Conservation (phyloP, 2,113 vertebrate species). For the Crotophaga sulcirostris region DNA sequence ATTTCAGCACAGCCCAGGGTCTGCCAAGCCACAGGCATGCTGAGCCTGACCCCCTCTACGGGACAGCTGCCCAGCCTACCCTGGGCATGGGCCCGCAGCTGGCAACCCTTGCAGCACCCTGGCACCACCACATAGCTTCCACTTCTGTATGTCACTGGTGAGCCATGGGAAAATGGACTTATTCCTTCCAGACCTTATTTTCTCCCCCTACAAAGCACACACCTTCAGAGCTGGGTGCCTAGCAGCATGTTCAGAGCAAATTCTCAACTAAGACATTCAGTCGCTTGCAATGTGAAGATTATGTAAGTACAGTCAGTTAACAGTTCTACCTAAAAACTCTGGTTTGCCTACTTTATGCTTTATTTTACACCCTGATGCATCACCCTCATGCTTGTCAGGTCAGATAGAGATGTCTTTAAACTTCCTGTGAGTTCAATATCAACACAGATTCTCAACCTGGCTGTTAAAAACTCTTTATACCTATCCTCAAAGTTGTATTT, state of each 20-base stretch:
- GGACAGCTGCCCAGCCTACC: no score
- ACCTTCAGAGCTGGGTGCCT: not conserved
- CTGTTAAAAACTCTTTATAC: slow-evolving; percentile 51
- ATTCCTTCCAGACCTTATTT: not conserved
- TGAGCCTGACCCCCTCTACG: rapidly evolving
- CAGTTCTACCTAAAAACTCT: not conserved
- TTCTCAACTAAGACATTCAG: not conserved
- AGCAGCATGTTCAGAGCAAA: not conserved
- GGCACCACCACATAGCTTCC: rapidly evolving
- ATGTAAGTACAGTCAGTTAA: not conserved
- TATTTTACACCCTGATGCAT: not conserved
- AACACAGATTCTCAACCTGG: slow-evolving; percentile 3
- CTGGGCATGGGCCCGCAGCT: no score
- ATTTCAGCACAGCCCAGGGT: not conserved
- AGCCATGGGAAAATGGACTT: rapidly evolving
- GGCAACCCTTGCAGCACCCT: not conserved
- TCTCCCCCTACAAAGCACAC: not conserved
- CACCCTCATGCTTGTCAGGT: not conserved
- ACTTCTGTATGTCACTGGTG: no score
- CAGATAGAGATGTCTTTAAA: not conserved
- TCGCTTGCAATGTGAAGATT: not conserved
- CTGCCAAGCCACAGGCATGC: not conserved
- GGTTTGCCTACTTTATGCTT: not conserved
- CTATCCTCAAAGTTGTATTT: slow-evolving; percentile 61
- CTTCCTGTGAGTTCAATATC: not conserved